Percentiles rank a stretch among this genome's conserved stretches.
Conservation (phyloP, 2,888 invertebrate genomes). For the Sminthurides aquaticus region DNA sequence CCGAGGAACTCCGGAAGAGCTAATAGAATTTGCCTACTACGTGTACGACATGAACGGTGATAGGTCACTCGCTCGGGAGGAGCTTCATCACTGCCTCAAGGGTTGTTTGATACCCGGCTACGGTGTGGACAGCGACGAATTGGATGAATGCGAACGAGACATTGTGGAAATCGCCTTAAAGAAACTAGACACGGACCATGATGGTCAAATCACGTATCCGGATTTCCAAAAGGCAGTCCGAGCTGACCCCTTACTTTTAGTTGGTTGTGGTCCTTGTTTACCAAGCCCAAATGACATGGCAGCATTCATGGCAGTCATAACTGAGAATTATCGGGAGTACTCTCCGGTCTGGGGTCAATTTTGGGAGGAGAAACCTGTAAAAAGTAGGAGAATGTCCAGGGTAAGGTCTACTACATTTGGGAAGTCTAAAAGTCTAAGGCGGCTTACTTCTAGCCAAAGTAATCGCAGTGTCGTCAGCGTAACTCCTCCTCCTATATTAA, state of each 20-base stretch:
- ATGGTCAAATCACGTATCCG: conserved; percentile 32
- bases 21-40: conserved; percentile 30
- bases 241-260: conserved; percentile 10
- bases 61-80: conserved; percentile 36
- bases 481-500: too few relatives aligned
- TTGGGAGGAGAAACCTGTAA: conserved; percentile 1
- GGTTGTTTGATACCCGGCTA: conserved; percentile 37
- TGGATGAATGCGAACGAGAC: conserved; percentile 40
- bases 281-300: conserved; percentile 29
- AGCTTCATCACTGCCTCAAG: conserved; percentile 36
- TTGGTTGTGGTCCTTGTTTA: conserved; percentile 33
- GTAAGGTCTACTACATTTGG: too few relatives aligned
- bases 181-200: conserved; percentile 21
- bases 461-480: too few relatives aligned
- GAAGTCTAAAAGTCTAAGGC: too few relatives aligned
- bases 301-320: conserved; percentile 33
- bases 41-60: conserved; percentile 37
- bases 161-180: conserved; percentile 37
- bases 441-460: too few relatives aligned
- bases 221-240: conserved; percentile 33
- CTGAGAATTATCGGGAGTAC: conserved; percentile 33
- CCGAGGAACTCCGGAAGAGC: conserved; percentile 30
- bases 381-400: background rate
- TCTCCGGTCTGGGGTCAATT: conserved; percentile 16
- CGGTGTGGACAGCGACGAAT: conserved; percentile 35